Conservation (phyloP, 2,797 vertebrate genomes). For the Eupleurogrammus muticus region DNA sequence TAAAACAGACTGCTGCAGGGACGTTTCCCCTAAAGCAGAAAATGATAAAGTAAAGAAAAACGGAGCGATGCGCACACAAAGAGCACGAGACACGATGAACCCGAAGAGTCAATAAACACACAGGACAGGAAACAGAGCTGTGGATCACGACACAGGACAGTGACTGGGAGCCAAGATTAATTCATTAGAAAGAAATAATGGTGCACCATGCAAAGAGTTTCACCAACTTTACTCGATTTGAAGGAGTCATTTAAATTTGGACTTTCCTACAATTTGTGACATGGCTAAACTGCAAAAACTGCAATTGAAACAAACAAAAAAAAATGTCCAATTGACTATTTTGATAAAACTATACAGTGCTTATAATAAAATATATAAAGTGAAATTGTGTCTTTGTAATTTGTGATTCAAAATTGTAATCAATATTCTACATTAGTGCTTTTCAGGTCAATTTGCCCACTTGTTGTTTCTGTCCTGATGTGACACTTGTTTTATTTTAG, state of each 20-base stretch:
- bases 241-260: too few relatives aligned
- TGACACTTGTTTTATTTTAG: background rate
- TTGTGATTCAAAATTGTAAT: too few relatives aligned
- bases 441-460: too few relatives aligned
- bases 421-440: too few relatives aligned
- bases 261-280: too few relatives aligned
- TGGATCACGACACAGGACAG: conserved; percentile 85
- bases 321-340: too few relatives aligned
- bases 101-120: conserved; percentile 63
- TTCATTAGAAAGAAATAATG: conserved; percentile 14
- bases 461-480: conserved; percentile 1
- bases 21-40: conserved; percentile 19
- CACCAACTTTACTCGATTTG: background rate
- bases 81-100: conserved; percentile 72
- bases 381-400: too few relatives aligned
- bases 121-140: conserved; percentile 82
- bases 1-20: conserved; percentile 21
- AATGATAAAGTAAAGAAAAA: conserved; percentile 11
- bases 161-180: conserved; percentile 54
- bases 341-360: too few relatives aligned
- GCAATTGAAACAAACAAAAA: too few relatives aligned
- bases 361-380: too few relatives aligned
- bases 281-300: too few relatives aligned
- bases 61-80: conserved; percentile 72
- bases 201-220: conserved; percentile 47